Conservation (phyloP, 1,140 invertebrate genomes). For the Grapholita molesta region DNA sequence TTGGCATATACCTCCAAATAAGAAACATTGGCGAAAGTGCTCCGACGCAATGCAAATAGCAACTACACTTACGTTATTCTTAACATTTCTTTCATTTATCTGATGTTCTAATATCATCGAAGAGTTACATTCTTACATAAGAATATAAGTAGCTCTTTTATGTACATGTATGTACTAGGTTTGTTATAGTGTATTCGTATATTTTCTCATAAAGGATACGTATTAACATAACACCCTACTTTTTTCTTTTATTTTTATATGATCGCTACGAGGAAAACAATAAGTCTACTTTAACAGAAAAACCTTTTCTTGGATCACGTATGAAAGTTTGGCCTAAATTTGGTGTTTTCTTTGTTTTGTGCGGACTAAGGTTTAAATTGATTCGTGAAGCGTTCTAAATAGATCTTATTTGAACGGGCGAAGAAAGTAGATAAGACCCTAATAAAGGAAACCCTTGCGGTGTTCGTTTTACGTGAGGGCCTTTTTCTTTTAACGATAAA, state of each 20-base stretch:
- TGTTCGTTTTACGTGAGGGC: conserved; percentile 20
- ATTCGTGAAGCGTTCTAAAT: neutral
- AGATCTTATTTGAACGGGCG: neutral
- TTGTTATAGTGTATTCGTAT: too few relatives aligned
- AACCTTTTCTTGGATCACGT: neutral
- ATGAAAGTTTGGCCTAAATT: neutral
- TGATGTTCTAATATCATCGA: too few relatives aligned
- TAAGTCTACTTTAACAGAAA: neutral
- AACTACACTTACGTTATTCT: too few relatives aligned
- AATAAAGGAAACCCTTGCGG: conserved; percentile 23
- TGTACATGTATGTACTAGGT: too few relatives aligned
- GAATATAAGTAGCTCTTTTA: too few relatives aligned
- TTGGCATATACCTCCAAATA: too few relatives aligned
- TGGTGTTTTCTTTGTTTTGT: neutral
- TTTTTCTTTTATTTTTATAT: conserved; percentile 2
- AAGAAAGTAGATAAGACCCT: conserved; percentile 19
- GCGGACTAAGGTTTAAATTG: conserved; percentile 10
- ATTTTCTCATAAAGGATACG: too few relatives aligned
- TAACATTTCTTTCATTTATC: too few relatives aligned
- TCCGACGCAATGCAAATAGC: too few relatives aligned
- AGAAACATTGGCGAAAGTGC: too few relatives aligned
- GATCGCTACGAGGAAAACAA: neutral
- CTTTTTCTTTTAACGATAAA: conserved; percentile 28
- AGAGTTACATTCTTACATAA: too few relatives aligned
- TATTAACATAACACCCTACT: neutral